Evolutionary conservation across 2,113 vertebrate genomes (phyloP), one percentile per base, ranked within the genome.

Genomic region (Dipodomys spectabilis): DNA sequence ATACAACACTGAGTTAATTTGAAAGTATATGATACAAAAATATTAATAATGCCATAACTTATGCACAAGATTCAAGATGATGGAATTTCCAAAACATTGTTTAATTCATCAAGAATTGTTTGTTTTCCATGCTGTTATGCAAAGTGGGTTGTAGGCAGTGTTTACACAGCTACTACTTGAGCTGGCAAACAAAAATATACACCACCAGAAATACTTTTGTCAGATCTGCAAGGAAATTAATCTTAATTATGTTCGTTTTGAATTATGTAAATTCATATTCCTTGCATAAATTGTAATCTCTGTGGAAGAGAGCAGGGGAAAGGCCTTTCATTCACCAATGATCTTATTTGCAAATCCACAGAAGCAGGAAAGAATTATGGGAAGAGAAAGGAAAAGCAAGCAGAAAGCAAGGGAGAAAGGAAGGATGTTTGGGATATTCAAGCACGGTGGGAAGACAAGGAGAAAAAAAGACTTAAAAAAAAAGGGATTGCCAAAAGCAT

Each of bases 1-100:
- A 90, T 82, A 60, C 85, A 96, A 95, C 96, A 96, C 11, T 72
- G 80, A 96, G 88, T 96, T 92, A 93, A 94, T 95, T 30, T 95
- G 85, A 88, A 95, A 95, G 87, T 64, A 53, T 85, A 74, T 80
- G 74, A 79, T 71, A 82, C 65, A 91, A 95, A 96, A 94, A 86
- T 90, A 92, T 87, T 96, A 95, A 96, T 93, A 85, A 93, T 85
- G 60, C 83, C 65, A 22, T 65, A 79, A 85, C 12, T 89, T 94
- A 94, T 75, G 74, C 35, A 72, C 71, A 82, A 96, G 92, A 80
- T 93, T 90, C 19, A 30, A 95, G 95, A 93, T 89, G 75, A 95
- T 57, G 49, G 53, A 71, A 39, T 88, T 90, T 82, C 28, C 18
- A 87, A 94, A 88, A 83, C 22, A 6, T 44, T 75, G 79, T 90